A percentile compares a stretch with the other conserved stretches of the same genome.
These are phyloP conservation scores for Aphis craccivora DNA, from an alignment of 1,140 invertebrate species.

Conservation along the genomic window DNA sequence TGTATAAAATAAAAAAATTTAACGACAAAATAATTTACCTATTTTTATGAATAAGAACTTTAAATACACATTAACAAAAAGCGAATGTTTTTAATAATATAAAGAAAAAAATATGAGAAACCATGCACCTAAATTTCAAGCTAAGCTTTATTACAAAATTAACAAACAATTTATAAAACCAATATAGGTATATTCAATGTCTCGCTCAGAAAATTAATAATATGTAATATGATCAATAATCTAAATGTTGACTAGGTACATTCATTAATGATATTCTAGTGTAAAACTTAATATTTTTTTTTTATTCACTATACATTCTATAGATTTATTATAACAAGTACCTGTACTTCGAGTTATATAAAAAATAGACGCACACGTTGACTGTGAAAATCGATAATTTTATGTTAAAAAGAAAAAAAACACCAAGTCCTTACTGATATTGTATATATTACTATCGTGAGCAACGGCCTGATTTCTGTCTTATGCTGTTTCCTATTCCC, in stretches of 20 bases:
- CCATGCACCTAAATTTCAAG: too few relatives aligned
- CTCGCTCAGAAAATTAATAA: neutral
- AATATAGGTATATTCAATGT: neutral
- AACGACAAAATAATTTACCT: too few relatives aligned
- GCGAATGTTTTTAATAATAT: too few relatives aligned
- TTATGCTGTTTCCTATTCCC: neutral
- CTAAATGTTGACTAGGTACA: neutral
- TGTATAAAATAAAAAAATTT: too few relatives aligned
- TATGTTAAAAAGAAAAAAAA: neutral
- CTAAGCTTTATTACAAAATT: neutral
- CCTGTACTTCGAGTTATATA: neutral
- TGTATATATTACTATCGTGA: constrained; percentile 17
- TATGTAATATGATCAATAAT: neutral
- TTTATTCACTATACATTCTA: neutral
- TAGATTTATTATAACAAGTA: neutral
- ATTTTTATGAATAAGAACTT: too few relatives aligned
- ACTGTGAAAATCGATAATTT: neutral
- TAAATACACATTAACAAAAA: too few relatives aligned
- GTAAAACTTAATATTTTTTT: neutral
- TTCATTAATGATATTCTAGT: neutral
- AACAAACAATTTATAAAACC: neutral
- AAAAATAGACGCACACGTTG: neutral
- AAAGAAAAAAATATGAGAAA: too few relatives aligned
- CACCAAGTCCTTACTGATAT: neutral
- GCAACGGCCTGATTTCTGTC: neutral